Conservation (phyloP, 2,888 invertebrate genomes). For the Cataglyphis cursor region DNA sequence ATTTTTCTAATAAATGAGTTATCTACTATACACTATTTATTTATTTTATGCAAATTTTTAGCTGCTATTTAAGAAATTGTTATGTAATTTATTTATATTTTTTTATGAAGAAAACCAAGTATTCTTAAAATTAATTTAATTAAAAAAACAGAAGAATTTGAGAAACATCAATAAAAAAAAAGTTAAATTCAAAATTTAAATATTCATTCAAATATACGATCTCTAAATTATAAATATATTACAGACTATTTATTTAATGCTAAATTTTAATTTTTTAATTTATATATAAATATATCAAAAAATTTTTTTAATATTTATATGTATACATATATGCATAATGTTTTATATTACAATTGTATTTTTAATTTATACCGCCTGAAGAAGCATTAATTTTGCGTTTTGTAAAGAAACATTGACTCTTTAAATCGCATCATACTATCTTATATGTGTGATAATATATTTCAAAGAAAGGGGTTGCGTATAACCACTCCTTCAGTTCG, state of each 20-base stretch:
- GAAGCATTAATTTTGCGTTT: constrained; percentile 6
- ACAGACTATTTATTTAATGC: no score
- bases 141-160: no score
- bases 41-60: not conserved
- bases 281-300: no score
- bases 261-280: no score
- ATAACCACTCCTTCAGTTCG: constrained; percentile 45
- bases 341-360: not conserved
- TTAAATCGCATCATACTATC: not conserved
- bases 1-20: not conserved
- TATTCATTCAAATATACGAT: not conserved
- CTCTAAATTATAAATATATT: no score
- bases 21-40: not conserved
- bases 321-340: no score
- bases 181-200: not conserved
- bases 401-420: constrained; percentile 21
- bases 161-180: no score
- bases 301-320: no score
- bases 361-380: not conserved
- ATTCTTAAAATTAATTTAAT: no score
- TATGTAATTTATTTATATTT: no score
- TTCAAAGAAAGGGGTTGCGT: constrained; percentile 47
- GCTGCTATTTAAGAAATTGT: no score
- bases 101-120: no score
- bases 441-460: constrained; percentile 27